These are phyloP conservation scores for Microctonus hyperodae DNA, from an alignment of 2,888 invertebrate species.

Conservation along the genomic window DNA sequence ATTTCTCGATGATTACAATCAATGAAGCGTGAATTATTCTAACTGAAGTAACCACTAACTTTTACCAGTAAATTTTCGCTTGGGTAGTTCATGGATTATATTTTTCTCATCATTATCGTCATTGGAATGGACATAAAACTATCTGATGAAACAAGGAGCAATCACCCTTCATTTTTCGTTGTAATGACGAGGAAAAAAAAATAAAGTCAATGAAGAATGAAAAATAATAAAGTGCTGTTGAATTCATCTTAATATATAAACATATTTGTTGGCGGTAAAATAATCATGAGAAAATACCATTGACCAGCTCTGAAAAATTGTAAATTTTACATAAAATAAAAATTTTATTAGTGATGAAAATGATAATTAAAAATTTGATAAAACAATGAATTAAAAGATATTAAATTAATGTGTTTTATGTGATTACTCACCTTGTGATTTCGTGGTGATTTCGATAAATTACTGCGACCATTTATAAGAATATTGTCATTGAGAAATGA, in stretches of 20 bases:
- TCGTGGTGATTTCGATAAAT: constrained; percentile 72
- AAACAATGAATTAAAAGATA: too few relatives aligned
- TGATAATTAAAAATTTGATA: too few relatives aligned
- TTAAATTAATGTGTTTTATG: too few relatives aligned
- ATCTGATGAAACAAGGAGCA: not conserved
- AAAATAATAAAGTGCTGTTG: not conserved
- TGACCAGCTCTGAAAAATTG: not conserved
- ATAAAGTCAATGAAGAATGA: not conserved
- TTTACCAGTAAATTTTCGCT: constrained; percentile 35
- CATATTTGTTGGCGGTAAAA: not conserved
- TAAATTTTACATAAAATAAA: too few relatives aligned
- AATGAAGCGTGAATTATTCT: not conserved
- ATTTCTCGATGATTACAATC: not conserved
- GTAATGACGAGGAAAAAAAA: not conserved
- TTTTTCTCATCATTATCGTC: not conserved
- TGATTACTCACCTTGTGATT: constrained; percentile 71
- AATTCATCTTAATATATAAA: not conserved
- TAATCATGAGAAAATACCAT: not conserved
- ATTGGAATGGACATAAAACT: not conserved
- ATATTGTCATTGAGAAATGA: constrained; percentile 87
- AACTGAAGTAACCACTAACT: constrained; percentile 23
- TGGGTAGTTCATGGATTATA: not conserved
- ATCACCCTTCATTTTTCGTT: not conserved
- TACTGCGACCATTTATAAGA: constrained; percentile 89
- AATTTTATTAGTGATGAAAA: too few relatives aligned